Base-by-base conservation (phyloP, 2,888 invertebrate species). In the Tolmerus cingulatus region DNA sequence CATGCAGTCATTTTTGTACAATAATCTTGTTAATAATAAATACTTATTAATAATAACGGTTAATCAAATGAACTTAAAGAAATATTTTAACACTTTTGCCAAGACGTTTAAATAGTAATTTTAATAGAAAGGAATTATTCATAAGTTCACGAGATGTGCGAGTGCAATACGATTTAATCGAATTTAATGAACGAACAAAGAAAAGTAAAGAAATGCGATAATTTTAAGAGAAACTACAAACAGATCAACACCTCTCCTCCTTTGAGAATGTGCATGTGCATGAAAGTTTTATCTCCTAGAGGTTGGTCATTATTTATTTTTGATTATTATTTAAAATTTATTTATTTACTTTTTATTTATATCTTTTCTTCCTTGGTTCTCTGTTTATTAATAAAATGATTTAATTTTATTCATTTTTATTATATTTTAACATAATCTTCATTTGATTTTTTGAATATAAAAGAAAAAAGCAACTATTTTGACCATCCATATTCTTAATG, bases 211-310 rank as follows among this genome's bases (percentile, higher is more conserved):
- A 89, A 88, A 87, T 57, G 82, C 77, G 84, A 88, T 43, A 86
- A 43, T 55, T 51, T 78, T 37, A 66, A 37, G 66, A 86, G 77
- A 89, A 88, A 87, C 86, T 55, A 74, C 87, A 89, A 88, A 91
- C 91, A 91, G 91, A 91, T 92, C 92, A 92, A 92, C 92, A 92
- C 92, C 92, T 92, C 92, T 92, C 92, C 92, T 92, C 84, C 87
- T 89, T 88, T 89, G 89, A 88, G 89, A 89, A 89, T 90, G 89
- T 90, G 90, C 90, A 90, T 90, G 90, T 90, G 90, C 90, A 90
- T 90, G 90, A 88, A 57, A 78, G 84, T 88, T 89, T 87, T 86
- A 88, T 88, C 79, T 76, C 77, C 82, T 88, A 89, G 57, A 87
- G 40, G 82, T 82, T 82, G 84, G 87, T 55, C 55, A 87, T 66